Evolutionary conservation across 2,797 vertebrate genomes (phyloP).

Genomic region (Streptopelia turtur): DNA sequence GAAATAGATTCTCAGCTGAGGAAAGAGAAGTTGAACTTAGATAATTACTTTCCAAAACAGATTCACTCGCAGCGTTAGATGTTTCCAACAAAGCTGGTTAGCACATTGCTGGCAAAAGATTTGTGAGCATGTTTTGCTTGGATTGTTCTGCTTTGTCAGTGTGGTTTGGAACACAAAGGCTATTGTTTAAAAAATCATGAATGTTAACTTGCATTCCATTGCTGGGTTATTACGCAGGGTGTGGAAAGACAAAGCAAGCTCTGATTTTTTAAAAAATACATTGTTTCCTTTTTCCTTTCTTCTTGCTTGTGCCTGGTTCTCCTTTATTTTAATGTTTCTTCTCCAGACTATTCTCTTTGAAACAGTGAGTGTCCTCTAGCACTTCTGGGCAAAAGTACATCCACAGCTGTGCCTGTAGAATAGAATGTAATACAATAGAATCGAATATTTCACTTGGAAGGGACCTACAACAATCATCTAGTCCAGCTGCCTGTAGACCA

Average conservation of each 20-base stretch:
- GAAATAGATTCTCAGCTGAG: neutral
- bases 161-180: slow-evolving; percentile 52
- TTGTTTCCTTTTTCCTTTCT: slow-evolving; percentile 40
- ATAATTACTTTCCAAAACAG: neutral
- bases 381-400: neutral
- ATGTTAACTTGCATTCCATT: slow-evolving; percentile 49
- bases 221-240: slow-evolving; percentile 1
- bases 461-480: neutral
- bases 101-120: slow-evolving; percentile 23
- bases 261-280: neutral
- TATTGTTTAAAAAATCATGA: slow-evolving; percentile 50
- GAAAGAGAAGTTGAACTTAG: neutral
- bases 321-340: slow-evolving; percentile 16
- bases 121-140: slow-evolving; percentile 15
- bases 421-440: neutral
- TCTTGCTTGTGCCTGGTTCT: neutral
- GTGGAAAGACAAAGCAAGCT: slow-evolving; percentile 41
- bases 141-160: slow-evolving; percentile 34
- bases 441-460: neutral
- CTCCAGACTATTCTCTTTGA: neutral
- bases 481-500: neutral
- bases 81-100: slow-evolving; percentile 17
- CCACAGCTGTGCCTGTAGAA: neutral
- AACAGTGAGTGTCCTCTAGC: neutral
- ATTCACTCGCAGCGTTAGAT: neutral